A percentile compares a stretch with the other conserved stretches of the same genome.
These are phyloP conservation scores for Lamellibrachia columna DNA, from an alignment of 2,888 invertebrate species.

Conservation along the genomic window DNA sequence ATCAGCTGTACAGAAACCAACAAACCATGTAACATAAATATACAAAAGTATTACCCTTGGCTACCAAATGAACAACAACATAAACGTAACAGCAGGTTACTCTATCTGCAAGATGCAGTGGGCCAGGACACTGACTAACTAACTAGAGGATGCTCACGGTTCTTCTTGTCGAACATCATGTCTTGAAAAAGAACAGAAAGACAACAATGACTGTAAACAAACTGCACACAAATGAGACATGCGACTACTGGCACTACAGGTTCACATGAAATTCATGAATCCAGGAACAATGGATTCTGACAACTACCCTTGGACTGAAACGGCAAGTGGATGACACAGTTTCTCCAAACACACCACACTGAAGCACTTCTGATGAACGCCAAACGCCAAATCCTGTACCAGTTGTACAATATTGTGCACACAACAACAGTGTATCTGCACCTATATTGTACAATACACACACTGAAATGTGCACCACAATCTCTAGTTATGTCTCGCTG, in stretches of 20 bases:
- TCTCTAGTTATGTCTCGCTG: not conserved
- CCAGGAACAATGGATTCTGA: not conserved
- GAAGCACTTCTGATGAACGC: not conserved
- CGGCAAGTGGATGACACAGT: not conserved
- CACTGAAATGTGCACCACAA: not conserved
- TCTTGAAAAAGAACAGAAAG: slow-evolving; percentile 7
- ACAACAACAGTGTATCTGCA: not conserved
- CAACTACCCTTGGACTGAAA: not conserved
- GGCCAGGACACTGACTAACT: slow-evolving; percentile 9
- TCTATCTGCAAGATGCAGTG: not conserved
- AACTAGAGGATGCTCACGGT: not conserved
- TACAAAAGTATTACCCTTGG: not conserved
- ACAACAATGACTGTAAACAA: not conserved
- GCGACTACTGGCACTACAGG: not conserved
- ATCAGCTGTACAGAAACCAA: slow-evolving; percentile 1
- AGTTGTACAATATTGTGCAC: not conserved
- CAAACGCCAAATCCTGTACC: not conserved
- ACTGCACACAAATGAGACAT: not conserved
- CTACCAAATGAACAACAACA: not conserved
- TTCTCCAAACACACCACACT: not conserved
- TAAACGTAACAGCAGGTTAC: not conserved
- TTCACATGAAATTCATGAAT: not conserved
- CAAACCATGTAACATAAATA: slow-evolving; percentile 1
- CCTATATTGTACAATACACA: not conserved
- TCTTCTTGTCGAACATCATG: not conserved